Evolutionary conservation across 2,888 invertebrate genomes (phyloP), one percentile per base, ranked within the genome.

Genomic region (Apotomis capreana): DNA sequence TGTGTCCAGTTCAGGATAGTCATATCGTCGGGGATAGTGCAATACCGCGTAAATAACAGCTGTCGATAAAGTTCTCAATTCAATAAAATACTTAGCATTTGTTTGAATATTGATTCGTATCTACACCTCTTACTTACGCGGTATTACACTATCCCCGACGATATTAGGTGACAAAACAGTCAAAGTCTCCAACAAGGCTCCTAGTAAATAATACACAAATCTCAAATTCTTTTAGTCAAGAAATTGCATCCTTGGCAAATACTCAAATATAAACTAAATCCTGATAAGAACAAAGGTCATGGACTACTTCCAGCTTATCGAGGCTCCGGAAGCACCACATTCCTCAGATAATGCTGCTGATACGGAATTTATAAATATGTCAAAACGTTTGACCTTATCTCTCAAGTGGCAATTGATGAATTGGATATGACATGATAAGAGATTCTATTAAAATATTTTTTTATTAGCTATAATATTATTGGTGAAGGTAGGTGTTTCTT

Each of bases 241-340:
- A 37, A 40, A n/a, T n/a, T 36, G 5, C 13, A 58, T 74, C 76
- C 73, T 59, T 63, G 44, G 61, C 5, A 15, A 61, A 54, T 63
- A 44, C 4, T 46, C 6, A 8, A n/a, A 26, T n/a, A 46, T 40
- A 37, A 37, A 67, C 68, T 46, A 3, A 55, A 46, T 26, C 55
- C 65, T 57, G 70, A 64, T 70, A 68, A 58, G 57, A 74, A 74
- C 68, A 5, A 40, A 40, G 40, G 70, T 44, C 61, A 55, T 6
- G 60, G 36, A 51, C 37, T 58, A 57, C 15, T 63, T 71, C 6
- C 13, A 68, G 26, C 26, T 68, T 74, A 74, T 61, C 74, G 62
- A 63, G 67, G 67, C 59, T 67, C 68, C 68, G 68, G 63, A 63
- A 68, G 63, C 63, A 15, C 13, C 49, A 44, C 72, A 73, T 73